phyloP scores from a whole-genome alignment of 2,113 vertebrate genomes.

The Danionella cerebrum region DNA sequence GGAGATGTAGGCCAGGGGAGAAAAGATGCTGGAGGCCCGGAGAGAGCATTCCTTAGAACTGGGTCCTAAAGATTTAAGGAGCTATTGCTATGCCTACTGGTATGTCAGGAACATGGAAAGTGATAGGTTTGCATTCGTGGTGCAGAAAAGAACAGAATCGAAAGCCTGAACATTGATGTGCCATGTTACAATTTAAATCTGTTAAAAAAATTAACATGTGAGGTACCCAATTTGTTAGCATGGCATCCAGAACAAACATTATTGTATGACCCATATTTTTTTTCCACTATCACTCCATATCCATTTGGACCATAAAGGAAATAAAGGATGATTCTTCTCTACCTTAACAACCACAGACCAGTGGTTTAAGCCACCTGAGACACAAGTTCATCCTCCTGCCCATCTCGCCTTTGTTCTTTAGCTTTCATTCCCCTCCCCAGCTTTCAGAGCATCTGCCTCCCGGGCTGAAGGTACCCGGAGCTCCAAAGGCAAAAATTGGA shows the following conservation, averaged over 20 bases:
- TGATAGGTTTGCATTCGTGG: too few relatives aligned
- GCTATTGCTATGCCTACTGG: too few relatives aligned
- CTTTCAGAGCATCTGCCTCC: not conserved
- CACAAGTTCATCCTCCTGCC: not conserved
- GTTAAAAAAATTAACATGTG: too few relatives aligned
- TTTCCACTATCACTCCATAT: not conserved
- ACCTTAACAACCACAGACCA: not conserved
- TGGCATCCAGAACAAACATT: slow-evolving; percentile 2
- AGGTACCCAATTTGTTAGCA: too few relatives aligned
- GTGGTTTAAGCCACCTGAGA: not conserved
- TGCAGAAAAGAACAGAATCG: too few relatives aligned
- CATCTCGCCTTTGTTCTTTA: slow-evolving; percentile 5
- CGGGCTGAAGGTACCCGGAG: not conserved
- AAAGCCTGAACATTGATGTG: too few relatives aligned
- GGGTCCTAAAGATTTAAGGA: too few relatives aligned
- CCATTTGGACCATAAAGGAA: slow-evolving; percentile 35
- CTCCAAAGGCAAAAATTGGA: slow-evolving; percentile 15
- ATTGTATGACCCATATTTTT: not conserved
- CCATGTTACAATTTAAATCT: too few relatives aligned
- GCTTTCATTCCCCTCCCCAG: slow-evolving; percentile 5
- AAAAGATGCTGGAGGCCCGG: too few relatives aligned
- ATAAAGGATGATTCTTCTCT: not conserved
- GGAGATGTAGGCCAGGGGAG: too few relatives aligned
- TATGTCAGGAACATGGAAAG: too few relatives aligned
- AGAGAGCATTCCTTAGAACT: too few relatives aligned